These are phyloP conservation scores for Microctenopoma steveboyesi DNA, from an alignment of 2,797 vertebrate species.

Conservation along the genomic window DNA sequence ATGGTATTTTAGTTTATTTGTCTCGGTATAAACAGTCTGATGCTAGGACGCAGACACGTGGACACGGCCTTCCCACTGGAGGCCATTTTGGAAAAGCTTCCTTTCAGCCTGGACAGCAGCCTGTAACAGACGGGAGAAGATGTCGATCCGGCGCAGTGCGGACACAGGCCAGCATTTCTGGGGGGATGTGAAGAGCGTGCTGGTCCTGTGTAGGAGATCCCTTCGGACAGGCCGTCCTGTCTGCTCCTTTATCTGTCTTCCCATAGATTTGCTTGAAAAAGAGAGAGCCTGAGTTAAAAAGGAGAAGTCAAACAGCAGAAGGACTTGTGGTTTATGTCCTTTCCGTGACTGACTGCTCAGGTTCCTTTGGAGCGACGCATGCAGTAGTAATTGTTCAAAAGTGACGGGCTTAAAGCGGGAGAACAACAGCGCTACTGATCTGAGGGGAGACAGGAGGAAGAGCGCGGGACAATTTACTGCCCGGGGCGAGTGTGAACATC, in stretches of 20 bases:
- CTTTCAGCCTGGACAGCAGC: neutral
- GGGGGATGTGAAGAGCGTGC: neutral
- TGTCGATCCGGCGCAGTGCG: neutral
- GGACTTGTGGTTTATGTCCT: conserved; percentile 56
- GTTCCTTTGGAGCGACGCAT: conserved; percentile 29
- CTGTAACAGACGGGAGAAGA: no score
- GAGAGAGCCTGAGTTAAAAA: conserved; percentile 51
- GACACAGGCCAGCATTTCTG: neutral
- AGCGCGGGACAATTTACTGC: conserved; percentile 25
- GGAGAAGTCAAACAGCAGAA: conserved; percentile 54
- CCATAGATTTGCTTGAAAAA: conserved; percentile 10
- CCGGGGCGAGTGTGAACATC: conserved; percentile 54
- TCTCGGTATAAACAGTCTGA: no score
- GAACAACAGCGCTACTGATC: conserved; percentile 38
- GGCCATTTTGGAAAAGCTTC: no score
- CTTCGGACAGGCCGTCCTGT: neutral
- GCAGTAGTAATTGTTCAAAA: conserved; percentile 29
- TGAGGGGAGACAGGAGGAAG: neutral
- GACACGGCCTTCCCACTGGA: no score
- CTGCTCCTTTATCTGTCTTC: neutral
- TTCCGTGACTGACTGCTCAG: conserved; percentile 15
- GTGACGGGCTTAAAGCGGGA: conserved; percentile 11
- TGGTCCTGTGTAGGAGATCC: neutral
- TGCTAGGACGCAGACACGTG: no score
- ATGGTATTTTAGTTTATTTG: no score